A percentile compares a stretch with the other conserved stretches of the same genome.
These are phyloP conservation scores for Hippoglossus stenolepis DNA, from an alignment of 2,113 vertebrate genomes.

Conservation along the genomic window DNA sequence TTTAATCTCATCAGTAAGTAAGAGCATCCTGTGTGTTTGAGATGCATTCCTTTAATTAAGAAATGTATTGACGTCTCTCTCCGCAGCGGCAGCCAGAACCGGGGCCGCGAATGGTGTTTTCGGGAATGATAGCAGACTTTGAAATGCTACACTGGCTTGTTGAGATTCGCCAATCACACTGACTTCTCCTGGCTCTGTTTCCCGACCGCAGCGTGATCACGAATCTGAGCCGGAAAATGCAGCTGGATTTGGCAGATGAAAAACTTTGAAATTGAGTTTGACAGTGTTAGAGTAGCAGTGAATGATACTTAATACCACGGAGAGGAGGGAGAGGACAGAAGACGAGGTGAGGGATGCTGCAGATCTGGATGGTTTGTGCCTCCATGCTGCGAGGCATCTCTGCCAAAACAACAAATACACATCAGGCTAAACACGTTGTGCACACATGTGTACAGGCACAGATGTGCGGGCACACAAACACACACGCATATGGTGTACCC, in stretches of 20 bases:
- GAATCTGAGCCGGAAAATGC: slow-evolving; percentile 63
- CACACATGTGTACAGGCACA: neutral
- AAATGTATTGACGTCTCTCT: slow-evolving; percentile 39
- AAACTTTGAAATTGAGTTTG: slow-evolving; percentile 74
- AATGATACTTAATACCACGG: slow-evolving; percentile 57
- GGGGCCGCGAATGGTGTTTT: slow-evolving; percentile 8
- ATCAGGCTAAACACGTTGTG: neutral
- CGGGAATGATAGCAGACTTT: slow-evolving; percentile 42
- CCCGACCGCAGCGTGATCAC: slow-evolving; percentile 62
- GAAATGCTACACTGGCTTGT: slow-evolving; percentile 57
- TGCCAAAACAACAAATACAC: slow-evolving; percentile 50
- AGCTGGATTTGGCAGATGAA: slow-evolving; percentile 69
- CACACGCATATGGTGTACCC: neutral
- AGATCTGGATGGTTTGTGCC: slow-evolving; percentile 41
- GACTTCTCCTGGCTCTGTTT: slow-evolving; percentile 54
- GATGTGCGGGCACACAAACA: neutral
- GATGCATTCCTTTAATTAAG: slow-evolving; percentile 57
- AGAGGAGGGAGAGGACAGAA: slow-evolving; percentile 53
- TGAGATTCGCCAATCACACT: slow-evolving; percentile 59
- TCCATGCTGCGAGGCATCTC: slow-evolving; percentile 38
- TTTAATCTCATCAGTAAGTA: slow-evolving; percentile 48
- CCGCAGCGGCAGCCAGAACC: slow-evolving; percentile 9
- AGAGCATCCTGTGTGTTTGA: slow-evolving; percentile 21
- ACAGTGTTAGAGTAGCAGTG: slow-evolving; percentile 57
- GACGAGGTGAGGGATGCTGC: slow-evolving; percentile 58